A percentile compares a stretch with the other conserved stretches of the same genome.
phyloP scores from a whole-genome alignment of 1,140 invertebrate species.

The Drosophila nannoptera region DNA sequence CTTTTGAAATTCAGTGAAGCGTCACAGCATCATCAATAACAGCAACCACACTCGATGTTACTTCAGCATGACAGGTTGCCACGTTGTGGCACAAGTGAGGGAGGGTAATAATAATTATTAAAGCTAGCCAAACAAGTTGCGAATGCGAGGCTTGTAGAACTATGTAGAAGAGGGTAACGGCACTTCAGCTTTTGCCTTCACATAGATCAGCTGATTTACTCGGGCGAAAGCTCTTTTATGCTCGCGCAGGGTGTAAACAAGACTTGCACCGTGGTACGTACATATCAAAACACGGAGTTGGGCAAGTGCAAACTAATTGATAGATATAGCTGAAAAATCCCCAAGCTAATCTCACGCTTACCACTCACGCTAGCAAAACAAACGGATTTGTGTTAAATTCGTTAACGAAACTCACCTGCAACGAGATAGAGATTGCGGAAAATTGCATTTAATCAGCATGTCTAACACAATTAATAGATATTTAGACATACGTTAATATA shows the following conservation, averaged over 20 bases:
- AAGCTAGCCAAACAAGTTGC: conserved; percentile 1
- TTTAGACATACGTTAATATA: conserved; percentile 1
- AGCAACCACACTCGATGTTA: conserved; percentile 33
- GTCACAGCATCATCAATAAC: conserved; percentile 51
- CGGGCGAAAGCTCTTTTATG: conserved; percentile 9
- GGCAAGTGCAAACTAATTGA: no score
- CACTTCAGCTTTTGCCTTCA: neutral
- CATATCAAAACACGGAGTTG: neutral
- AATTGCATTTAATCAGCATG: conserved; percentile 22
- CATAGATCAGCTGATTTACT: conserved; percentile 5
- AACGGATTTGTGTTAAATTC: neutral
- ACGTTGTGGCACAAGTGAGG: conserved; percentile 48
- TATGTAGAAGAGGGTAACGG: neutral
- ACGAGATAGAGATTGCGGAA: conserved; percentile 12
- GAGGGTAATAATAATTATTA: conserved; percentile 1
- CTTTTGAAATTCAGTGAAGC: conserved; percentile 67
- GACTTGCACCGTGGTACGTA: conserved; percentile 1
- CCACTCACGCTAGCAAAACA: conserved; percentile 10
- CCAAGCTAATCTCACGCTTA: conserved; percentile 22
- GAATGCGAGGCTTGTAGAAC: neutral
- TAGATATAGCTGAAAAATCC: no score
- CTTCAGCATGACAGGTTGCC: conserved; percentile 62
- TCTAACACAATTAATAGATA: conserved; percentile 6
- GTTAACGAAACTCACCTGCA: conserved; percentile 39
- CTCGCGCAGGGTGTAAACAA: neutral